Conservation (phyloP, 2,113 vertebrate genomes). For the Pedionomus torquatus region DNA sequence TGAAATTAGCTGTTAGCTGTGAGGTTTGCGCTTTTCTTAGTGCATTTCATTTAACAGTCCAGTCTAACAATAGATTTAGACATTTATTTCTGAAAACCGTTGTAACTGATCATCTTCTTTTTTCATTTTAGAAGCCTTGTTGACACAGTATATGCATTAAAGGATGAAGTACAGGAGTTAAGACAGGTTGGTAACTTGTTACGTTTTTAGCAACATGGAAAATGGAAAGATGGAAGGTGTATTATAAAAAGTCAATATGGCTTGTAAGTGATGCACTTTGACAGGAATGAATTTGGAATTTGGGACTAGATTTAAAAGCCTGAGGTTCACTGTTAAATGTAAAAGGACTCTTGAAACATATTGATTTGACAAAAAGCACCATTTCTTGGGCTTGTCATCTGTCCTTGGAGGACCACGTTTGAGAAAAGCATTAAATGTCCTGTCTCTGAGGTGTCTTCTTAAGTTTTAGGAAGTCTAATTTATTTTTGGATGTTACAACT, state of each 20-base stretch:
- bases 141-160: constrained; percentile 93
- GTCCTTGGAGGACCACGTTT: background rate
- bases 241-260: background rate
- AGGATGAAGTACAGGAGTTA: constrained; percentile 93
- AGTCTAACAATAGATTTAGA: background rate
- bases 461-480: background rate
- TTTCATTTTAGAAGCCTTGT: constrained; percentile 86
- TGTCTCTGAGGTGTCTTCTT: background rate
- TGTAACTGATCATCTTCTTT: background rate
- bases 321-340: background rate
- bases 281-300: background rate
- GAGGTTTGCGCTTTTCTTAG: background rate
- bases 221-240: background rate
- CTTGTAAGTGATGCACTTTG: background rate
- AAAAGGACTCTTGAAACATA: background rate
- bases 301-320: background rate
- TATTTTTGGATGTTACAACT: background rate
- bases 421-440: background rate
- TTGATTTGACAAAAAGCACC: background rate
- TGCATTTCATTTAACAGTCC: background rate
- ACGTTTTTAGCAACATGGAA: background rate
- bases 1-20: background rate
- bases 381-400: background rate
- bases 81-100: background rate
- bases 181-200: constrained; percentile 84